Evolutionary conservation across 2,888 invertebrate genomes (phyloP).

Genomic region (Stenolophus ochropezus): DNA sequence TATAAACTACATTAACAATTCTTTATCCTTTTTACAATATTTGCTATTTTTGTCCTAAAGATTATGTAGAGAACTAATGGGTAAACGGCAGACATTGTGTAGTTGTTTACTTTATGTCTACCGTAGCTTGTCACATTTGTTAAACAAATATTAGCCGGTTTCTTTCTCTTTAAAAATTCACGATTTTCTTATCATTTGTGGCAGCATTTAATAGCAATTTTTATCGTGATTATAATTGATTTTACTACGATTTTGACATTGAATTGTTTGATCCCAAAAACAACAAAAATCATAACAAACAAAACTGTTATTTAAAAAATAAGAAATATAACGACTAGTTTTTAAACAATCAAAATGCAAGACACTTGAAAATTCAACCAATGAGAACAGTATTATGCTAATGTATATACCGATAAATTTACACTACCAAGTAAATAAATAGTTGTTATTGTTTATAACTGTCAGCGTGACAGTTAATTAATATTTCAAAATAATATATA

Average conservation of each 20-base stretch:
- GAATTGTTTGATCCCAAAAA: conserved; percentile 4
- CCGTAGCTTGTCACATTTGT: conserved; percentile 43
- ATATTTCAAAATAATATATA: no score
- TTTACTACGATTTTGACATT: conserved; percentile 29
- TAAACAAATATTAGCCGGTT: conserved; percentile 53
- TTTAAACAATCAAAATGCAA: no score
- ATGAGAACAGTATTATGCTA: no score
- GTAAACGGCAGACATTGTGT: conserved; percentile 46
- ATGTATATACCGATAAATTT: no score
- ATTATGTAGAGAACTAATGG: conserved; percentile 38
- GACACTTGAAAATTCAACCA: no score
- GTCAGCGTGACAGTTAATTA: no score
- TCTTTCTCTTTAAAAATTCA: conserved; percentile 49
- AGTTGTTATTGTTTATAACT: no score
- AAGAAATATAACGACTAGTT: no score
- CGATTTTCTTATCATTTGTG: conserved; percentile 34
- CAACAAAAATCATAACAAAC: no score
- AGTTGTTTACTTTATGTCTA: conserved; percentile 48
- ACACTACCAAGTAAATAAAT: no score
- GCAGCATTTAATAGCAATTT: conserved; percentile 30
- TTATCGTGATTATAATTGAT: conserved; percentile 43
- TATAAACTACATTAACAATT: background rate
- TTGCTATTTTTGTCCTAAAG: background rate
- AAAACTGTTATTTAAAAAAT: no score
- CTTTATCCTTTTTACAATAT: background rate